Evolutionary conservation across 2,797 vertebrate genomes (phyloP).

Genomic region (Paguma larvata): DNA sequence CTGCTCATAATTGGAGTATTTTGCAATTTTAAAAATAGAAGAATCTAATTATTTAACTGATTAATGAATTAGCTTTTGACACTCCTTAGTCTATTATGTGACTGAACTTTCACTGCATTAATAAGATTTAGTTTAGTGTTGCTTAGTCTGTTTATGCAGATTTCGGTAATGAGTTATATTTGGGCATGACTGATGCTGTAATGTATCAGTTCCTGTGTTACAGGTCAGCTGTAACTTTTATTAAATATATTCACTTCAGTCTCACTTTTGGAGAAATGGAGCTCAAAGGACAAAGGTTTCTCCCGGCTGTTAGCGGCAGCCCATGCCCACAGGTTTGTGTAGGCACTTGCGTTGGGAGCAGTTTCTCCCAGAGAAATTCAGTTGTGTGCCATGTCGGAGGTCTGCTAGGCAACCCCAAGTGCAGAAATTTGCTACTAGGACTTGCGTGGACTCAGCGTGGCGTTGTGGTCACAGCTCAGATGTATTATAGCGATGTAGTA

Average conservation of each 20-base stretch:
- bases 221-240: neutral
- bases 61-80: constrained; percentile 67
- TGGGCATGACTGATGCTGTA: constrained; percentile 45
- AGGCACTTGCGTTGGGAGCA: neutral
- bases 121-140: constrained; percentile 44
- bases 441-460: neutral
- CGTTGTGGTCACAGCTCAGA: neutral
- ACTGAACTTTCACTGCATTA: constrained; percentile 40
- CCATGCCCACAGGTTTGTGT: neutral
- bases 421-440: neutral
- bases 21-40: constrained; percentile 48
- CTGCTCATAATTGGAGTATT: neutral
- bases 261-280: constrained; percentile 2
- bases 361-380: neutral
- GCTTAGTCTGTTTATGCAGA: constrained; percentile 51
- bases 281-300: neutral
- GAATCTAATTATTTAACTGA: constrained; percentile 10
- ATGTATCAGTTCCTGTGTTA: constrained; percentile 2
- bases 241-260: constrained; percentile 3
- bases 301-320: neutral
- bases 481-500: accelerated
- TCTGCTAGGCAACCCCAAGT: neutral
- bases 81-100: neutral
- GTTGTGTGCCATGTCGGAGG: neutral
- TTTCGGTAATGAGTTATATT: constrained; percentile 56